phyloP scores from a whole-genome alignment of 2,888 invertebrate species.

The Thera obeliscata region DNA sequence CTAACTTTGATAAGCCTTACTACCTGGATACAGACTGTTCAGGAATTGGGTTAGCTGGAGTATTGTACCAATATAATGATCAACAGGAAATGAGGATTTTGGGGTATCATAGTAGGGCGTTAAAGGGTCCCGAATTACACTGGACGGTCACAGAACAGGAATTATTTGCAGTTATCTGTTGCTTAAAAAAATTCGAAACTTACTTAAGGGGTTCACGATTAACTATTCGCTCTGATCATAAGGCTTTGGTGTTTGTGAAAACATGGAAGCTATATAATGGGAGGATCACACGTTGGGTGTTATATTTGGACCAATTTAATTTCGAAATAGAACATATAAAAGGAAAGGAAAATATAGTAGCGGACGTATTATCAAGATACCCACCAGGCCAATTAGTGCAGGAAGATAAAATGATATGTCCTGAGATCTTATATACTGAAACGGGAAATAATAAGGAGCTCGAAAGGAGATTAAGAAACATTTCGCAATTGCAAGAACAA shows the following conservation, averaged over 20 bases:
- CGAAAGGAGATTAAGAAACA: background rate
- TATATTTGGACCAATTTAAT: slow-evolving; percentile 41
- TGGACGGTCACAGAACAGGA: slow-evolving; percentile 47
- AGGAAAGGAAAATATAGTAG: slow-evolving; percentile 12
- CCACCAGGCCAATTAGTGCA: slow-evolving; percentile 10
- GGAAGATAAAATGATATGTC: slow-evolving; percentile 1
- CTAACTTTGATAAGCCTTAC: slow-evolving; percentile 26
- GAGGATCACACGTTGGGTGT: slow-evolving; percentile 39
- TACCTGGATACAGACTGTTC: slow-evolving; percentile 44
- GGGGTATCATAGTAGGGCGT: slow-evolving; percentile 38
- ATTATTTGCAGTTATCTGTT: slow-evolving; percentile 40
- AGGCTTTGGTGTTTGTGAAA: slow-evolving; percentile 40
- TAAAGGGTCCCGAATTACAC: slow-evolving; percentile 24
- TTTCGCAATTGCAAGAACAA: background rate
- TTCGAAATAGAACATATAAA: slow-evolving; percentile 38
- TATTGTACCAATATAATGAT: slow-evolving; percentile 37
- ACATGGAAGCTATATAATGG: slow-evolving; percentile 42
- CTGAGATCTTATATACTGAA: slow-evolving; percentile 10
- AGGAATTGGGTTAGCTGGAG: slow-evolving; percentile 36
- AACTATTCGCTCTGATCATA: slow-evolving; percentile 42
- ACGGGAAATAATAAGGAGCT: background rate
- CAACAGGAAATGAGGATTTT: slow-evolving; percentile 27
- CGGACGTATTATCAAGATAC: slow-evolving; percentile 8
- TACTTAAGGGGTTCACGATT: slow-evolving; percentile 42
- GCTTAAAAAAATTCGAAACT: slow-evolving; percentile 42